phyloP scores from a whole-genome alignment of 1,140 invertebrate genomes.

The Zophobas morio region DNA sequence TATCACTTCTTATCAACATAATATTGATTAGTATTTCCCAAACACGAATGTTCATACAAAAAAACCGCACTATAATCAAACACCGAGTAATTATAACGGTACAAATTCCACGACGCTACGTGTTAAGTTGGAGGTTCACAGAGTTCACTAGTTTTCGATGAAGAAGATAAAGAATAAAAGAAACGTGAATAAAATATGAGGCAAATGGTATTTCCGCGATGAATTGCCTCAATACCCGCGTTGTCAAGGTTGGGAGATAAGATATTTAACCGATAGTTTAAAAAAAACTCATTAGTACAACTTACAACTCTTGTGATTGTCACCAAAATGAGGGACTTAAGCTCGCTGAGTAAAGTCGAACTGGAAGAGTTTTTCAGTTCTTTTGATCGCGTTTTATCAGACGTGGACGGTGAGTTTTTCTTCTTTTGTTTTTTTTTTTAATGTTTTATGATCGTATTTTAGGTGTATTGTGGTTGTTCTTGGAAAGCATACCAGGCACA shows the following conservation, averaged over 20 bases:
- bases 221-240: background rate
- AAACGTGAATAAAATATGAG: too few species aligned
- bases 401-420: conserved; percentile 38
- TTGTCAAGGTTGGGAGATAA: background rate
- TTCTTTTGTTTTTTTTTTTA: too few species aligned
- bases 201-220: background rate
- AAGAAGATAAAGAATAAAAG: too few species aligned
- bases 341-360: background rate
- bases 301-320: background rate
- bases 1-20: too few species aligned
- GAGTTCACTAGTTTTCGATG: too few species aligned
- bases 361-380: conserved; percentile 37
- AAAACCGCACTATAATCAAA: too few species aligned
- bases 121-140: too few species aligned
- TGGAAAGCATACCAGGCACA: conserved; percentile 56
- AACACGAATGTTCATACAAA: too few species aligned
- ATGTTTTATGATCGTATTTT: too few species aligned
- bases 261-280: conserved; percentile 56
- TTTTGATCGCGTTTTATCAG: conserved; percentile 36
- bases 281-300: background rate
- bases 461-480: conserved; percentile 58
- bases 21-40: too few species aligned
- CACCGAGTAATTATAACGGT: too few species aligned
- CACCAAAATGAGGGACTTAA: conserved; percentile 30
- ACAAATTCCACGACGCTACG: too few species aligned